Evolutionary conservation across 2,113 vertebrate genomes (phyloP), one percentile per base, ranked within the genome.

Genomic region (Arvicanthis niloticus): DNA sequence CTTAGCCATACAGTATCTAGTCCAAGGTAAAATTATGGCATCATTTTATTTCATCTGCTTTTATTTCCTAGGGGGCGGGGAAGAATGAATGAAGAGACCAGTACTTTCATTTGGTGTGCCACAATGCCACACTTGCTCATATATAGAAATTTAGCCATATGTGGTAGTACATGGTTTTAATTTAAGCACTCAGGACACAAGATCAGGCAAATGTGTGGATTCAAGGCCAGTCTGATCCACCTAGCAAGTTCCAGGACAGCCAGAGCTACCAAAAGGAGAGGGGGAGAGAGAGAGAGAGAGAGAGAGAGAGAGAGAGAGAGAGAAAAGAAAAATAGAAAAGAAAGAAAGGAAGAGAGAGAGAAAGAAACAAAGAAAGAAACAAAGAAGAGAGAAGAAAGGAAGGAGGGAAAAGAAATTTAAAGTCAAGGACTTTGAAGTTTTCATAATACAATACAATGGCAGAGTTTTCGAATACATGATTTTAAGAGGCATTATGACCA

Each of bases 101-200:
- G 72, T 40, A 40, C 77, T 89, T 53, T 45, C 70, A 65, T 62
- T 60, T 92, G 65, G 62, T 60, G 42, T 7, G n/a, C 29, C 11
- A 53, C 22, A 5, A 72, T 51, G 42, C n/a, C 37, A 77, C 62
- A 56, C 37, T 85, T 72, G 37, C 37, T 40, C 82, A 68, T 40
- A 58, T 22, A 82, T 34, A 86, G 81, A 96, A 81, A 93, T 75
- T 34, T 51, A 34, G 80, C 73, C 40, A 75, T 45, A 26, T 75
- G 40, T 75, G 40, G 72, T 75, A 11, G 72, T 75, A 11, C n/a
- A 75, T 4, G 40, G 40, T 22, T 75, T 75, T 75, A 75, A 77
- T 77, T 40, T 22, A 13, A 48, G 24, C 75, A 76, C n/a, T 48
- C n/a, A 31, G 42, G 42, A 77, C 24, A 48, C 26, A 31, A 24